Percentiles rank a stretch among this genome's conserved stretches.
Conservation (phyloP, 2,797 vertebrate species). For the Nasua narica region DNA sequence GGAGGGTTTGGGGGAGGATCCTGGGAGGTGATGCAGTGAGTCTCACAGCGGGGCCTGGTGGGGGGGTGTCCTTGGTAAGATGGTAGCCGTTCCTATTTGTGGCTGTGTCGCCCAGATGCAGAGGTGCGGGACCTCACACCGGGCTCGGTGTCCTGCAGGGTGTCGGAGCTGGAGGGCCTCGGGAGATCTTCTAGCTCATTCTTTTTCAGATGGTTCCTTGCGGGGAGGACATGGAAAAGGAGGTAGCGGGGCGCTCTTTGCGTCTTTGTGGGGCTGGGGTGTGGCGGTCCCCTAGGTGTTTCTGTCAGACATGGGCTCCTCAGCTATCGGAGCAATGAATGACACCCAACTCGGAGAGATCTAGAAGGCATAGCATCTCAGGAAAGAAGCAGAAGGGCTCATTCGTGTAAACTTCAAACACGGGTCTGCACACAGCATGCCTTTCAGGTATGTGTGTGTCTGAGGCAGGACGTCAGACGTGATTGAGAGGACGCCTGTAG, state of each 20-base stretch:
- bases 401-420: background rate
- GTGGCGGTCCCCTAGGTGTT: rapidly evolving
- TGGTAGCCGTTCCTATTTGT: rapidly evolving
- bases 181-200: background rate
- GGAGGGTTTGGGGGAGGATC: background rate
- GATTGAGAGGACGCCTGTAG: background rate
- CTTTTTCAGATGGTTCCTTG: background rate
- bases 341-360: background rate
- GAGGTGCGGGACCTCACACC: background rate
- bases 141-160: background rate
- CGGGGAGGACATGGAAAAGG: background rate
- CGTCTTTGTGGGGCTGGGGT: too few species aligned
- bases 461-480: background rate
- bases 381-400: background rate
- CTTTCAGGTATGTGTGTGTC: rapidly evolving
- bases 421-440: background rate
- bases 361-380: background rate
- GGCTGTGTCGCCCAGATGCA: too few species aligned
- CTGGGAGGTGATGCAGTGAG: rapidly evolving
- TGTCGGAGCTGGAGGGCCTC: background rate
- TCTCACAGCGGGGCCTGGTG: background rate
- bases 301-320: background rate
- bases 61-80: background rate
- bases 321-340: background rate
- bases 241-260: too few species aligned